Conservation (phyloP, 2,888 invertebrate genomes). For the Epirrita christyi region DNA sequence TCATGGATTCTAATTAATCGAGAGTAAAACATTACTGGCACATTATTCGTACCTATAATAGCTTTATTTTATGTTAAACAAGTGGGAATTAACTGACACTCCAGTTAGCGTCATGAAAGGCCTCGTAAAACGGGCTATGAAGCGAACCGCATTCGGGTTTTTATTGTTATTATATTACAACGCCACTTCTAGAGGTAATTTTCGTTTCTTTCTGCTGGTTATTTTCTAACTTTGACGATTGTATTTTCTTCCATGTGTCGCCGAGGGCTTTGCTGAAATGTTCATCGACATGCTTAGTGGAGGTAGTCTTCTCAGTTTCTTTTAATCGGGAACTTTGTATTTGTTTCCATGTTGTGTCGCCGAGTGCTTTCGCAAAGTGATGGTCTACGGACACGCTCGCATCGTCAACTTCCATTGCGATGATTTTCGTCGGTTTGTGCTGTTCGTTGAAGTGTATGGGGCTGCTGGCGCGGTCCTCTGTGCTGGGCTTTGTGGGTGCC, state of each 20-base stretch:
- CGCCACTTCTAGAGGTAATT: slow-evolving; percentile 79
- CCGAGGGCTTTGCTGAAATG: slow-evolving; percentile 96
- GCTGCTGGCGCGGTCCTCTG: slow-evolving; percentile 79
- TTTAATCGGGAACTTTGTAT: slow-evolving; percentile 86
- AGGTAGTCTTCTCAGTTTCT: slow-evolving; percentile 66
- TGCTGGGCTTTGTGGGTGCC: slow-evolving; percentile 70
- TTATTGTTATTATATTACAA: slow-evolving; percentile 73
- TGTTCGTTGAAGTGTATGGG: slow-evolving; percentile 76
- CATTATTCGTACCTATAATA: slow-evolving; percentile 53
- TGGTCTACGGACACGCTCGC: slow-evolving; percentile 91
- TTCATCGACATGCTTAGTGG: slow-evolving; percentile 88
- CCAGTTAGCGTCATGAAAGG: slow-evolving; percentile 65
- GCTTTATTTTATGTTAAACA: slow-evolving; percentile 66
- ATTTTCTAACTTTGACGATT: slow-evolving; percentile 81
- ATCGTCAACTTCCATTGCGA: slow-evolving; percentile 85
- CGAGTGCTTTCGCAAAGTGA: slow-evolving; percentile 95
- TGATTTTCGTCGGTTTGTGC: slow-evolving; percentile 70
- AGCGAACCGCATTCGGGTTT: slow-evolving; percentile 58
- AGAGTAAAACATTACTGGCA: slow-evolving; percentile 44
- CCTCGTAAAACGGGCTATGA: slow-evolving; percentile 71
- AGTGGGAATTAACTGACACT: slow-evolving; percentile 77
- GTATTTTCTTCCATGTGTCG: slow-evolving; percentile 92
- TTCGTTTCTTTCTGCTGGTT: slow-evolving; percentile 72
- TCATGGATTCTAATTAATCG: slow-evolving; percentile 64
- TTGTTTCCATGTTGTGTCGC: slow-evolving; percentile 93